Conservation (phyloP, 2,797 vertebrate species). For the Oophaga sylvatica region DNA sequence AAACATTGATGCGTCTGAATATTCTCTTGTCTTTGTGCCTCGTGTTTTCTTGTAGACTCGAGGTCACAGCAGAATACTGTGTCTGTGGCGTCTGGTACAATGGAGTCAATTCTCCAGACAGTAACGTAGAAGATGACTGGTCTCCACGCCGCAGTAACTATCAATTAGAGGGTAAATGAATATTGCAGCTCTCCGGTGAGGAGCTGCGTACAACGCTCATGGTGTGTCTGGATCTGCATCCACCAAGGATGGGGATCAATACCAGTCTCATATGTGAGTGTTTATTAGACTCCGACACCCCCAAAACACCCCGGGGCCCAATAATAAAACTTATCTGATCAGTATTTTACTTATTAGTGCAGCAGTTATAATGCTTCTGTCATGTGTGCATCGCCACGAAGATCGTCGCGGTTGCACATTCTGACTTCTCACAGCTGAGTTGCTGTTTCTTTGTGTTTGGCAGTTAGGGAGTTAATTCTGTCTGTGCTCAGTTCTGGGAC, state of each 20-base stretch:
- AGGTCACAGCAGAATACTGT: constrained; percentile 5
- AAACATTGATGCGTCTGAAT: background rate
- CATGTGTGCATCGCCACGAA: no score
- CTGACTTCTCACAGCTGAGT: no score
- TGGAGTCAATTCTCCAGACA: background rate
- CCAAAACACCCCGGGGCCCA: no score
- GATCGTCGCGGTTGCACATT: no score
- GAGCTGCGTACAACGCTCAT: background rate
- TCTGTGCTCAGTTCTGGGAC: no score
- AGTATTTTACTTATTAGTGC: background rate
- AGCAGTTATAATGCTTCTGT: background rate
- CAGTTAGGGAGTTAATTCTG: no score
- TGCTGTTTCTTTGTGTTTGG: no score
- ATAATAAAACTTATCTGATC: background rate
- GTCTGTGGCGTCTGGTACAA: background rate
- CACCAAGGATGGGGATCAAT: background rate
- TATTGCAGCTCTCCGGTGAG: background rate
- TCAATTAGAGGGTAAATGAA: constrained; percentile 19
- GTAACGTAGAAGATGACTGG: background rate
- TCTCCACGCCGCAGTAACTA: background rate
- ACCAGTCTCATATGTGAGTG: background rate
- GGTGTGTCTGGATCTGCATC: background rate
- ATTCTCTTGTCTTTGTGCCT: background rate
- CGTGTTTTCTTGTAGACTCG: background rate
- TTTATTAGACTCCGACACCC: background rate